phyloP scores from a whole-genome alignment of 2,113 vertebrate species.

The Jaculus jaculus region DNA sequence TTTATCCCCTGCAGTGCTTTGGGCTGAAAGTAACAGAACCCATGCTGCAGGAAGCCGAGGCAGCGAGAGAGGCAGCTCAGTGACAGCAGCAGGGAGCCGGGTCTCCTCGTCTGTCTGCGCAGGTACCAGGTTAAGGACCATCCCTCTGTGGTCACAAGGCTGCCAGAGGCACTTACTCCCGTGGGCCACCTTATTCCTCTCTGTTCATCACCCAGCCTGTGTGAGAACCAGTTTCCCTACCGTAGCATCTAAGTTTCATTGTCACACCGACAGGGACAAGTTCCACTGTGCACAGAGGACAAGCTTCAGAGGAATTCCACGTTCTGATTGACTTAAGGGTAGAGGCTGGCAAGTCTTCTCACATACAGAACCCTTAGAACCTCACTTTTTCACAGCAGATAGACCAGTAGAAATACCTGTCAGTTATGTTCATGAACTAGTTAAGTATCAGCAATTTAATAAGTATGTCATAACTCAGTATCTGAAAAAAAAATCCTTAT shows the following conservation, averaged over 20 bases:
- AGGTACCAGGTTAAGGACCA: rapidly evolving
- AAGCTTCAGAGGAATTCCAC: not conserved
- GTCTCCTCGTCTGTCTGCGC: not conserved
- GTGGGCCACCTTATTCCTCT: not conserved
- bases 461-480: not conserved
- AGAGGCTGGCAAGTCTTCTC: not conserved
- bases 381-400: not conserved
- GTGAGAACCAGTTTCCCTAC: not conserved
- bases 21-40: not conserved
- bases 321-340: not conserved
- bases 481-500: not conserved
- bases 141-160: not conserved
- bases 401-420: not conserved
- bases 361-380: no score
- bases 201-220: not conserved
- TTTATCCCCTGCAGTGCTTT: not conserved
- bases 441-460: slow-evolving; percentile 27
- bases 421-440: not conserved
- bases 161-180: not conserved
- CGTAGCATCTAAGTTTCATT: not conserved
- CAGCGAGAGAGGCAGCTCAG: not conserved
- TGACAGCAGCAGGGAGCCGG: rapidly evolving
- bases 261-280: not conserved
- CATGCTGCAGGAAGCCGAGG: not conserved
- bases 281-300: not conserved